These are phyloP conservation scores for Aphelenchoides fujianensis DNA, from an alignment of 1,140 invertebrate species.

Conservation along the genomic window DNA sequence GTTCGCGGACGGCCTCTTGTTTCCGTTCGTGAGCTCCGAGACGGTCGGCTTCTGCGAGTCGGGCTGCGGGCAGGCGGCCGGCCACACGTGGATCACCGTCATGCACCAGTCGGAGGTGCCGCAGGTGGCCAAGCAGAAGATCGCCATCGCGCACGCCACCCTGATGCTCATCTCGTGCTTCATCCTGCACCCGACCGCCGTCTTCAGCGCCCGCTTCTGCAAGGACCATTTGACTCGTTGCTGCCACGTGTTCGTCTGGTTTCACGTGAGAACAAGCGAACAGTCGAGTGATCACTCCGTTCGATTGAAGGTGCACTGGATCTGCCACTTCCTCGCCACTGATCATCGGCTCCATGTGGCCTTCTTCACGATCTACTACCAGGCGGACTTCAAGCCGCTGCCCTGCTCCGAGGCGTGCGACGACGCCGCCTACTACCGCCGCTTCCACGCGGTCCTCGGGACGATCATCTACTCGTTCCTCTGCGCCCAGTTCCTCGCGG, in stretches of 20 bases:
- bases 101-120: not conserved
- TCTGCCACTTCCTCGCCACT: not conserved
- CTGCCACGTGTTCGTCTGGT: constrained; percentile 12
- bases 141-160: constrained; percentile 1
- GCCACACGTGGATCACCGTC: not conserved
- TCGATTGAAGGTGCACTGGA: not conserved
- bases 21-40: constrained; percentile 18
- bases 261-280: constrained; percentile 3
- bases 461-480: not conserved
- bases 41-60: not conserved
- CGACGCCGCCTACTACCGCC: constrained; percentile 5
- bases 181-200: constrained; percentile 3
- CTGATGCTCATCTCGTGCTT: constrained; percentile 12
- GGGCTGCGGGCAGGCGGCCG: not conserved
- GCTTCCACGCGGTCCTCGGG: constrained; percentile 10
- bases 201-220: constrained; percentile 5
- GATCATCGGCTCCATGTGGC: not conserved
- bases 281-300: not conserved
- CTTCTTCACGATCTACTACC: constrained; percentile 13
- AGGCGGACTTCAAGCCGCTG: not conserved
- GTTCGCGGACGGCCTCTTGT: not conserved
- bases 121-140: constrained; percentile 9
- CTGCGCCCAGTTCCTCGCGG: not conserved
- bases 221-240: constrained; percentile 9
- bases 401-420: constrained; percentile 10